phyloP scores from a whole-genome alignment of 2,797 vertebrate genomes.

The Linurgus olivaceus region DNA sequence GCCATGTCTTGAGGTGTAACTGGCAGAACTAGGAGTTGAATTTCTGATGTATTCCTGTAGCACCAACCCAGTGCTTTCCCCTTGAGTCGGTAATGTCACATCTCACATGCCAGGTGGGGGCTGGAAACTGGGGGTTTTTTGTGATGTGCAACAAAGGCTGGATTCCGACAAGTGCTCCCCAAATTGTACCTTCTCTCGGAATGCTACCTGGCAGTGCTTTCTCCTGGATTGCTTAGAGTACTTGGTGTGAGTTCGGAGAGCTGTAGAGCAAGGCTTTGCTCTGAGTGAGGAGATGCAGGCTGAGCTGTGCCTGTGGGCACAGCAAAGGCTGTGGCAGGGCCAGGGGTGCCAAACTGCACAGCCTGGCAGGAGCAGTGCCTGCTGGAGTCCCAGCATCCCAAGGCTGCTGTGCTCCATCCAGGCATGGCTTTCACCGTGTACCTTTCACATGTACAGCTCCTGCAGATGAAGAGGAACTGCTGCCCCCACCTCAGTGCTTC shows the following conservation, averaged over 20 bases:
- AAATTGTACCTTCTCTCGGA: background rate
- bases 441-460: fast-evolving
- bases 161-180: background rate
- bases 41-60: background rate
- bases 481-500: background rate
- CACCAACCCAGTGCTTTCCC: background rate
- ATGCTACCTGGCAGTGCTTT: background rate
- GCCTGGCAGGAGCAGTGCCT: background rate
- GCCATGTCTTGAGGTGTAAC: background rate
- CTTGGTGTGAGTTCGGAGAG: background rate
- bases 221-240: background rate
- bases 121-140: background rate
- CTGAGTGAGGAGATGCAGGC: background rate
- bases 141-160: fast-evolving
- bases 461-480: background rate
- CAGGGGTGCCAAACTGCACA: fast-evolving
- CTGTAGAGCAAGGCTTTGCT: background rate
- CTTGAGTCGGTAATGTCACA: background rate
- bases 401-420: background rate
- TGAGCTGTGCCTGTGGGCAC: background rate
- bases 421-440: background rate
- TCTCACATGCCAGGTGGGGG: background rate
- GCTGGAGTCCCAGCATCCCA: fast-evolving
- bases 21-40: background rate
- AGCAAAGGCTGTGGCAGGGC: fast-evolving